Percentiles rank a stretch among this genome's conserved stretches.
These are phyloP conservation scores for Brachypteracias leptosomus DNA, from an alignment of 2,113 vertebrate genomes.

Conservation along the genomic window DNA sequence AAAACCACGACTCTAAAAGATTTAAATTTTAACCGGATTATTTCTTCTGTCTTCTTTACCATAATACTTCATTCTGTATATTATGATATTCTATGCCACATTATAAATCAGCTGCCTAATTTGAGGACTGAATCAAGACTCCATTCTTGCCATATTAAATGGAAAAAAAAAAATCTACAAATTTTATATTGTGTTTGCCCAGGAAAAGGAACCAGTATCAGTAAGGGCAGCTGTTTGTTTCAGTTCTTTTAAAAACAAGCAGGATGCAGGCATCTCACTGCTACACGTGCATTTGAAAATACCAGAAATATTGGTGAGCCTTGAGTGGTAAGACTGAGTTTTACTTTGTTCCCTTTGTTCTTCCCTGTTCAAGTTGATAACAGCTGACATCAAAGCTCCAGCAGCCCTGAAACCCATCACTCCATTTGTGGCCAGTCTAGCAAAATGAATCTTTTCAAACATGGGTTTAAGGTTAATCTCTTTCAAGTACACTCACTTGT, in stretches of 20 bases:
- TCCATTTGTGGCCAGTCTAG: background rate
- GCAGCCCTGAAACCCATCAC: background rate
- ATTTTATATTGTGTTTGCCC: background rate
- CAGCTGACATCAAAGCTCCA: background rate
- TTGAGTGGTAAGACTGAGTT: background rate
- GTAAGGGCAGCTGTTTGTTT: background rate
- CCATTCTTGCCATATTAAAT: background rate
- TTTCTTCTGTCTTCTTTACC: background rate
- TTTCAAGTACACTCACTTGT: background rate
- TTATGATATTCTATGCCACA: background rate
- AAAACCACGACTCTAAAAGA: background rate
- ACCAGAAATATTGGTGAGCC: background rate
- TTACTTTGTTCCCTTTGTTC: background rate
- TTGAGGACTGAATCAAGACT: background rate
- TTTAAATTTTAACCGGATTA: background rate
- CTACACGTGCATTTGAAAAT: background rate
- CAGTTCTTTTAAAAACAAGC: background rate
- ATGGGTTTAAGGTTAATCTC: background rate
- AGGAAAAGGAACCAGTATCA: background rate
- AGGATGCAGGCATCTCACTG: background rate
- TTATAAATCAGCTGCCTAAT: background rate
- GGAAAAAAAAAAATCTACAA: background rate
- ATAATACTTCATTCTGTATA: background rate
- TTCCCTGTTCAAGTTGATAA: background rate
- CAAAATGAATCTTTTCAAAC: background rate